Base-by-base conservation (phyloP, 2,113 vertebrate genomes). In the Toxostoma redivivum region DNA sequence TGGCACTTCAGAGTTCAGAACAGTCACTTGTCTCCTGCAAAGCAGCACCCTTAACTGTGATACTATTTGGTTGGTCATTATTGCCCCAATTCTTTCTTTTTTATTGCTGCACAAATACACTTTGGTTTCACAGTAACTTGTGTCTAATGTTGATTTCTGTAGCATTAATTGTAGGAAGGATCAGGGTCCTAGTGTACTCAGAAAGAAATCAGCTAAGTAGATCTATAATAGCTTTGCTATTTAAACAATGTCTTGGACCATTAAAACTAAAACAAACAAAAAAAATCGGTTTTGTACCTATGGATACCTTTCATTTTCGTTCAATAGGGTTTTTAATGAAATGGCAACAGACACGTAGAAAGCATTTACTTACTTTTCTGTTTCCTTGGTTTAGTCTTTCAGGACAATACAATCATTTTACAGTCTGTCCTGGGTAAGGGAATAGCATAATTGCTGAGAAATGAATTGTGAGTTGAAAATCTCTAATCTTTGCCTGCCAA, bases 1-100 rank as follows among this genome's bases (percentile, higher is more conserved):
- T 47, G 80, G 64, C 95, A 93, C 95, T 96, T 93, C 82, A 90
- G 88, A 77, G 67, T 88, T 83, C 90, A 90, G 71, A 96, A 70
- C 28, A 90, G 88, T 90, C 88, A 58, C 96, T 97, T 92, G 86
- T 88, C 80, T 93, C 92, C 74, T 93, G 76, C 86, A 94, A 88
- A 86, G 88, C 86, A 88, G 51, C 83, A 83, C 88, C 94, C 82
- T 93, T 57, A 78, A 51, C 76, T 83, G 11, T 82, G 85, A 54
- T 78, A 35, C 86, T 86, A 1, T 92, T 95, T 88, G 62, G 53
- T 86, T 83, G 79, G 82, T 96, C 94, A 58, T 96, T 94, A 88
- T 83, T 83, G 80, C 74, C 76, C 47, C 67, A 62, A 16, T 81
- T 83, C 54, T 77, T 90, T 82, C 74, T 35, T 76, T 81, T 91